A percentile compares a stretch with the other conserved stretches of the same genome.
These are phyloP conservation scores for Rhadina sibilatrix DNA, from an alignment of 2,113 vertebrate species.

Conservation along the genomic window DNA sequence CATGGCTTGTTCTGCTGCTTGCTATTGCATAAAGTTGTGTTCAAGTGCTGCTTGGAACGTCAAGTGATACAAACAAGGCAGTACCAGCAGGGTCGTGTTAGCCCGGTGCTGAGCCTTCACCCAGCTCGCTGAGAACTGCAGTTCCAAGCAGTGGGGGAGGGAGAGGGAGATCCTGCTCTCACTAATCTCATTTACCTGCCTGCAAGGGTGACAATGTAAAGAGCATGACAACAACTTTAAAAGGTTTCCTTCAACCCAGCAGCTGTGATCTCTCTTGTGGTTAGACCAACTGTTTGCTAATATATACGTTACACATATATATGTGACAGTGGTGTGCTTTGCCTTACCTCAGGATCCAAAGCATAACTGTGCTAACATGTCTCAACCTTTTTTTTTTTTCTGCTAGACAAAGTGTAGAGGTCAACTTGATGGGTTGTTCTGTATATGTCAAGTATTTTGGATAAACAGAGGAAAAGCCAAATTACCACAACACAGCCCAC, in stretches of 20 bases:
- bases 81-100: background rate
- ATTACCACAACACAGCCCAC: background rate
- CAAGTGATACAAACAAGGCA: background rate
- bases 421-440: background rate
- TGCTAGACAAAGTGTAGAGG: background rate
- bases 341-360: background rate
- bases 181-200: background rate
- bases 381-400: background rate
- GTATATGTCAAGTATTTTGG: background rate
- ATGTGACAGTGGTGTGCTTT: background rate
- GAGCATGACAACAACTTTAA: background rate
- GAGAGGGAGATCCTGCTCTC: background rate
- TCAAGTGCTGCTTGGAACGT: background rate
- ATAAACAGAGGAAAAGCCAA: background rate
- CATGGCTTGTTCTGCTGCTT: background rate
- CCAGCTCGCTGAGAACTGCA: background rate
- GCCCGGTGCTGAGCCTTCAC: background rate
- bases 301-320: fast-evolving
- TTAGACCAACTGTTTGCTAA: background rate
- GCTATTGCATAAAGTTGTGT: background rate
- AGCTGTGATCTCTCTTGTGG: background rate
- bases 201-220: background rate
- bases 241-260: background rate
- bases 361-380: background rate
- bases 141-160: background rate